Evolutionary conservation across 1,140 invertebrate genomes (phyloP).

Genomic region (Helicoverpa zea): DNA sequence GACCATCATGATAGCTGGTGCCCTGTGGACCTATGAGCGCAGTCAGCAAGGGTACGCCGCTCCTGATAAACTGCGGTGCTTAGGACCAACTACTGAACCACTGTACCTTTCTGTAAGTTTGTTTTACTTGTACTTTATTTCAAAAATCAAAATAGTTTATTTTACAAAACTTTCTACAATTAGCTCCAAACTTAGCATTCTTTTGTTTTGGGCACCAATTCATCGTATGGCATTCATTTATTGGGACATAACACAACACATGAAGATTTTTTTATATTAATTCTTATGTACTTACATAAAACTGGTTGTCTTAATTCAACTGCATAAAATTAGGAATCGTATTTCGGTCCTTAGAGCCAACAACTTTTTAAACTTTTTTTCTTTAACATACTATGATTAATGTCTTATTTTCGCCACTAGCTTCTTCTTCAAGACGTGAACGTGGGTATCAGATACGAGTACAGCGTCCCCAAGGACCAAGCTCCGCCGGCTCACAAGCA

Average conservation of each 20-base stretch:
- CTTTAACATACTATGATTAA: too few relatives aligned
- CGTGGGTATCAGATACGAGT: conserved; percentile 96
- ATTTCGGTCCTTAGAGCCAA: not conserved
- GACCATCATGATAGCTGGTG: conserved; percentile 92
- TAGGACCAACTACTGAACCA: conserved; percentile 95
- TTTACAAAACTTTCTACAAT: too few relatives aligned
- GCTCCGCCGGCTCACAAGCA: conserved; percentile 89
- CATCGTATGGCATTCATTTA: too few relatives aligned
- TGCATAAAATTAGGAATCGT: not conserved
- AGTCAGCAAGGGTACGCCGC: conserved; percentile 93
- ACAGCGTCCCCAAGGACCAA: conserved; percentile 93
- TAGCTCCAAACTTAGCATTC: too few relatives aligned
- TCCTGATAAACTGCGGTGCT: conserved; percentile 93
- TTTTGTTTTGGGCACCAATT: too few relatives aligned
- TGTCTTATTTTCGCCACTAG: conserved; percentile 85
- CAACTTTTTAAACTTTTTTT: too few relatives aligned
- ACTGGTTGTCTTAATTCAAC: too few relatives aligned
- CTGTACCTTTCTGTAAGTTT: conserved; percentile 94
- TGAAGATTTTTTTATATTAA: too few relatives aligned
- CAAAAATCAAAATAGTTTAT: too few relatives aligned
- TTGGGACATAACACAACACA: too few relatives aligned
- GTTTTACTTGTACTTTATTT: not conserved
- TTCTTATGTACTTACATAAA: too few relatives aligned
- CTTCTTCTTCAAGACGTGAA: conserved; percentile 95
- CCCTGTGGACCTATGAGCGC: conserved; percentile 95